phyloP scores from a whole-genome alignment of 2,113 vertebrate species.

The Pterophyllum scalare region DNA sequence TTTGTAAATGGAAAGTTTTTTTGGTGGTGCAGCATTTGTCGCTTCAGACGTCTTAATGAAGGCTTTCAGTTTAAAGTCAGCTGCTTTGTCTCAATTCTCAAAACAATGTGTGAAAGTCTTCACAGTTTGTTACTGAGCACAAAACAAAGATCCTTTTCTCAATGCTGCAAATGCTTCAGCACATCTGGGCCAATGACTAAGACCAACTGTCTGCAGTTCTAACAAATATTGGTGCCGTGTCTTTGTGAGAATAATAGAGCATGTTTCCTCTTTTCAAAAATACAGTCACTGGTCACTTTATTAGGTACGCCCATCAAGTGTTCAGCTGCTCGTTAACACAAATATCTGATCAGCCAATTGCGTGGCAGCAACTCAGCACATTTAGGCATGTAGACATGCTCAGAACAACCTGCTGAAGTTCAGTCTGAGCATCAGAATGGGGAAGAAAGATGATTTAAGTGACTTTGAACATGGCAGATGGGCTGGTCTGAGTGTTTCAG shows the following conservation, averaged over 20 bases:
- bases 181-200: not conserved
- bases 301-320: not conserved
- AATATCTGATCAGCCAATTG: not conserved
- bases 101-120: not conserved
- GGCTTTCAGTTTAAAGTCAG: not conserved
- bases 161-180: not conserved
- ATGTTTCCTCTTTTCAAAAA: not conserved
- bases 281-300: not conserved
- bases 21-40: not conserved
- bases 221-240: not conserved
- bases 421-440: not conserved
- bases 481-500: too few species aligned
- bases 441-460: not conserved
- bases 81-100: not conserved
- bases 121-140: not conserved
- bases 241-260: not conserved
- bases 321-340: not conserved
- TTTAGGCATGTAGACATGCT: not conserved
- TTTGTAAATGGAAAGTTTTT: conserved; percentile 1
- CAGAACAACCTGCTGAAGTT: not conserved
- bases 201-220: not conserved
- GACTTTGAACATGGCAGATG: too few species aligned
- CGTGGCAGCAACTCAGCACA: not conserved
- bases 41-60: not conserved
- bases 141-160: not conserved